A percentile compares a stretch with the other conserved stretches of the same genome.
These are phyloP conservation scores for Diadema setosum DNA, from an alignment of 35 echinoderm and acorn worm species.

Conservation along the genomic window DNA sequence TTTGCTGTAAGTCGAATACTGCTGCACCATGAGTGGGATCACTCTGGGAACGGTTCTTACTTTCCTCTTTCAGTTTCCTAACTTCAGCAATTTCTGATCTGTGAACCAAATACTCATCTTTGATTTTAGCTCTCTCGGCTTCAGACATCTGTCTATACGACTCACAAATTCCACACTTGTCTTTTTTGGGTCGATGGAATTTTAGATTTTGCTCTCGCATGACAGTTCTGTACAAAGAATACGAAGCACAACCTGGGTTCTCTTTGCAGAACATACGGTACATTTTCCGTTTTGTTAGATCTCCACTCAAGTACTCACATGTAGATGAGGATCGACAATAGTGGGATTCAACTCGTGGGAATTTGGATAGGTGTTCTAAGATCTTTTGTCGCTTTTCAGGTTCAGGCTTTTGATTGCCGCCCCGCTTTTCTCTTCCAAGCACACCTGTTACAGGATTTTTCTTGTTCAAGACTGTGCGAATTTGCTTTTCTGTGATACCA, in stretches of 20 bases:
- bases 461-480: neutral
- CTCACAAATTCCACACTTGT: constrained; percentile 24
- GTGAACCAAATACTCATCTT: neutral
- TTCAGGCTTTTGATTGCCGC: neutral
- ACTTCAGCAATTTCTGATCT: neutral
- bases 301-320: neutral
- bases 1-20: constrained; percentile 7
- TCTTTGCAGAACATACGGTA: neutral
- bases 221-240: neutral
- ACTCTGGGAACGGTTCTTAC: neutral
- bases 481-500: neutral
- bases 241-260: neutral
- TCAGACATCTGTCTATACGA: neutral
- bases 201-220: constrained; percentile 13
- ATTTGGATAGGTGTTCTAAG: neutral
- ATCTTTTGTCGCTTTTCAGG: neutral
- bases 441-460: neutral
- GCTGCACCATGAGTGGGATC: neutral
- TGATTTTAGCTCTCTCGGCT: neutral
- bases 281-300: neutral
- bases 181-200: constrained; percentile 46
- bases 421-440: neutral
- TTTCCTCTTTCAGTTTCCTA: neutral
- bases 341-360: neutral
- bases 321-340: neutral